Evolutionary conservation across 2,888 invertebrate genomes (phyloP), one percentile per base, ranked within the genome.

Genomic region (Germaria angustata): DNA sequence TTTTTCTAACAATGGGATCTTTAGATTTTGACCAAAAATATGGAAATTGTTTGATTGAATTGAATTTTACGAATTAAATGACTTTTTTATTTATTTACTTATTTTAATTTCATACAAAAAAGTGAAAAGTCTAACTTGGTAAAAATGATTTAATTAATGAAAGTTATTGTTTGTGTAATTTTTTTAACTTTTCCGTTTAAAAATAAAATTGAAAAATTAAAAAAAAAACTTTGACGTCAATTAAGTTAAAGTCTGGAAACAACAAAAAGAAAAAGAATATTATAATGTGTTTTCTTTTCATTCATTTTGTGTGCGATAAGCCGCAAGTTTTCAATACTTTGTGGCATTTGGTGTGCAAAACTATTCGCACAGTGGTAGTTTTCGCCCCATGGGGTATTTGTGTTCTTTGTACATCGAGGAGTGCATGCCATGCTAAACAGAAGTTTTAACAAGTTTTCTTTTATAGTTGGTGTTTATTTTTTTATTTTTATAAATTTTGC

Each of bases 311-410:
- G 17, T 76, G 63, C 55, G 63, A 80, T 80, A 80, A 76, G 69
- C 80, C 80, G 63, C 76, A 80, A 76, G 63, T 76, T 76, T 80
- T 69, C 80, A 80, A 80, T 80, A 75, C 69, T 80, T 76, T 80
- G 80, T 71, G 80, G 80, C 76, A 71, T 71, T 80, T 66, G 76
- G 49, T 76, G 13, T 28, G 24, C 1, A 15, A 75, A 65, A 66
- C 44, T 24, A 55, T 44, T 55, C 55, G 49, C 39, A 68, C 59
- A 28, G 57, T 41, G 28, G 61, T 15, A 59, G 72, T 76, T 69
- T 49, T 57, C 22, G 51, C 49, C 69, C 75, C 80, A 15, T 41
- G 69, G 80, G 68, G 28, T 57, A 63, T 65, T 76, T 55, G 57
- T 41, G 32, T 65, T 65, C 65, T 76, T 80, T 41, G 65, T 46